Evolutionary conservation across 2,888 invertebrate species (phyloP).

Genomic region (Thymelicus lineola): DNA sequence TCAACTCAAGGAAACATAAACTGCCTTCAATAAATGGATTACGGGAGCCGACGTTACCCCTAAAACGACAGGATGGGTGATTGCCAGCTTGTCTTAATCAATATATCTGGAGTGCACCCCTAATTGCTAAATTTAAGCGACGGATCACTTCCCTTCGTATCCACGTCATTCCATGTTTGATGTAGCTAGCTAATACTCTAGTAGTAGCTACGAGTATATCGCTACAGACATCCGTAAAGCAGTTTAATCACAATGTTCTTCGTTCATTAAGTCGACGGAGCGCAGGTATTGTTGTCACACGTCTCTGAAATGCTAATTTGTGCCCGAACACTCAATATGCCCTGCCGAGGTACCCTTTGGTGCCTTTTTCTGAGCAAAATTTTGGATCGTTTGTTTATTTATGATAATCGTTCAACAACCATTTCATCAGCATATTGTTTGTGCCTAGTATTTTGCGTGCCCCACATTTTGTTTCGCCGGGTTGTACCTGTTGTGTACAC

Average conservation of each 20-base stretch:
- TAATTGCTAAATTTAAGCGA: constrained; percentile 71
- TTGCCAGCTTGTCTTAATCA: constrained; percentile 55
- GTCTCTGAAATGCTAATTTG: constrained; percentile 82
- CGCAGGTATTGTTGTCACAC: constrained; percentile 69
- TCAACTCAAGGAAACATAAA: constrained; percentile 37
- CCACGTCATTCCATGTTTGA: constrained; percentile 47
- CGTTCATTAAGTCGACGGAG: constrained; percentile 75
- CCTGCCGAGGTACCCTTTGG: constrained; percentile 65
- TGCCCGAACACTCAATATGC: constrained; percentile 76
- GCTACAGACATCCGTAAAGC: constrained; percentile 61
- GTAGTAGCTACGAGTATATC: no score
- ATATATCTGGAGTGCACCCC: constrained; percentile 61
- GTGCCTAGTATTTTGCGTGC: constrained; percentile 8
- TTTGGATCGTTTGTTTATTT: constrained; percentile 67
- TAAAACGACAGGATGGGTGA: constrained; percentile 40
- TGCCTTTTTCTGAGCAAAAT: constrained; percentile 67
- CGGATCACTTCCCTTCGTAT: constrained; percentile 49
- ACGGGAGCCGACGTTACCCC: constrained; percentile 39
- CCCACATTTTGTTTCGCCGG: neutral
- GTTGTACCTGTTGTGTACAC: neutral
- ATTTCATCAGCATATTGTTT: constrained; percentile 29
- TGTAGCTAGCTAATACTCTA: constrained; percentile 47
- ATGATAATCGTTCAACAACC: constrained; percentile 56
- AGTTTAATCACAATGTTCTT: constrained; percentile 77
- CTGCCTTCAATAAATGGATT: constrained; percentile 38